Evolutionary conservation across 2,888 invertebrate species (phyloP).

Genomic region (Metopia argyrocephala): DNA sequence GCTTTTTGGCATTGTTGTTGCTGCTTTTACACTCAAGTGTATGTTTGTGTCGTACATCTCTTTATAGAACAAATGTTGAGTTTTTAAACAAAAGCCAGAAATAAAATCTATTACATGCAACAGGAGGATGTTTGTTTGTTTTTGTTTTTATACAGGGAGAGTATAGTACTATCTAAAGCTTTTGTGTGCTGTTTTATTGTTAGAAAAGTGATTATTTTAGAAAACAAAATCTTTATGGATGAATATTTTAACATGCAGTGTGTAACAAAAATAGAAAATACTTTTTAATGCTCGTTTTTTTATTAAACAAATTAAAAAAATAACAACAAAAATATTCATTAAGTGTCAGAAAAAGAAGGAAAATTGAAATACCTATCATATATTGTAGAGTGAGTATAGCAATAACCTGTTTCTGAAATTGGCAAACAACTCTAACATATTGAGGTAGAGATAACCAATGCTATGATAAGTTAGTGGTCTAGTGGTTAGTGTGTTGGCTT

Average conservation of each 20-base stretch:
- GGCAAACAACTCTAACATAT: too few relatives aligned
- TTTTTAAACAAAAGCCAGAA: conserved; percentile 10
- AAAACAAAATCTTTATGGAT: background rate
- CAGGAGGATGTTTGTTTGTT: conserved; percentile 49
- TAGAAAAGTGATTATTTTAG: background rate
- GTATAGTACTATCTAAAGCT: background rate
- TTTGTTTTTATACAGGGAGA: background rate
- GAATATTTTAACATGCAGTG: background rate
- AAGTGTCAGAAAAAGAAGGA: background rate
- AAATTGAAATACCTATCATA: too few relatives aligned
- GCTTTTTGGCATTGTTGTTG: background rate
- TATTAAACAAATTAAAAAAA: too few relatives aligned
- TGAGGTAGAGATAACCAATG: too few relatives aligned
- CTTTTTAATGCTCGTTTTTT: too few relatives aligned
- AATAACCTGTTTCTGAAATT: too few relatives aligned
- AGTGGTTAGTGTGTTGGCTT: too few relatives aligned
- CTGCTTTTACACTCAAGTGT: background rate
- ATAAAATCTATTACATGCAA: conserved; percentile 39
- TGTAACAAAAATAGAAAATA: background rate
- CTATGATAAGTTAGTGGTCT: too few relatives aligned
- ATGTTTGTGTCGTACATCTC: background rate
- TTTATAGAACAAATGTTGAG: conserved; percentile 37
- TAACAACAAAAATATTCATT: background rate
- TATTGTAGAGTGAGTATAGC: too few relatives aligned
- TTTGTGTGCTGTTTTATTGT: conserved; percentile 1